Percentiles rank a stretch among this genome's conserved stretches.
Evolutionary conservation across 2,797 vertebrate species (phyloP).

Genomic region (Lagodon rhomboides): DNA sequence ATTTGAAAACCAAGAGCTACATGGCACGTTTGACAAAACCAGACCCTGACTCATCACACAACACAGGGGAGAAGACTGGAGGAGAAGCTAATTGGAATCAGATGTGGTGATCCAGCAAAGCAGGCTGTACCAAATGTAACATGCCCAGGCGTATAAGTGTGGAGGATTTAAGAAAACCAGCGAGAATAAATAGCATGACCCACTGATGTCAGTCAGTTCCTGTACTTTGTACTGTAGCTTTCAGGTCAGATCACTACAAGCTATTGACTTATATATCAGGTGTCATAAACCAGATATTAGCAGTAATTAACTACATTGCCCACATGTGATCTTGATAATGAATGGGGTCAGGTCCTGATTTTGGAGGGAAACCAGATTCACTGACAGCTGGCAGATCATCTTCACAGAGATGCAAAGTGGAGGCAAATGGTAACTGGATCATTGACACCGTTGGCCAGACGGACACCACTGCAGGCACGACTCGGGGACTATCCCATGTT

Average conservation of each 20-base stretch:
- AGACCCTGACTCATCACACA: conserved; percentile 44
- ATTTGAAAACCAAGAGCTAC: conserved; percentile 45
- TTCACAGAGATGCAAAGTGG: conserved; percentile 72
- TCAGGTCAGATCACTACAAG: neutral
- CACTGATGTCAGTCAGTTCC: neutral
- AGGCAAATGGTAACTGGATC: conserved; percentile 81
- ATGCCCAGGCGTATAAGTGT: conserved; percentile 63
- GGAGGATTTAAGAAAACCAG: conserved; percentile 12
- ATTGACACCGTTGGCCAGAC: conserved; percentile 71
- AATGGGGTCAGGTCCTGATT: conserved; percentile 57
- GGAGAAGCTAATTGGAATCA: conserved; percentile 61
- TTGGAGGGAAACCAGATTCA: conserved; percentile 67
- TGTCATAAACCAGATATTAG: conserved; percentile 29
- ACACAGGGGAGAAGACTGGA: conserved; percentile 14
- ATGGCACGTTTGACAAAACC: conserved; percentile 30
- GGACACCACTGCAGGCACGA: conserved; percentile 48
- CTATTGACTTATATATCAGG: conserved; percentile 11
- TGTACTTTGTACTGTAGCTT: neutral
- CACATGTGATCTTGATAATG: conserved; percentile 22
- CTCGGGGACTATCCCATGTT: conserved; percentile 54
- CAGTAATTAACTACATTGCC: conserved; percentile 23
- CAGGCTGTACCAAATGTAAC: conserved; percentile 28
- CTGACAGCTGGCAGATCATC: conserved; percentile 74
- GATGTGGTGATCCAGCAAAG: conserved; percentile 59
- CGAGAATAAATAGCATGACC: conserved; percentile 6